phyloP scores from a whole-genome alignment of 2,797 vertebrate species.

The Lerista edwardsae region DNA sequence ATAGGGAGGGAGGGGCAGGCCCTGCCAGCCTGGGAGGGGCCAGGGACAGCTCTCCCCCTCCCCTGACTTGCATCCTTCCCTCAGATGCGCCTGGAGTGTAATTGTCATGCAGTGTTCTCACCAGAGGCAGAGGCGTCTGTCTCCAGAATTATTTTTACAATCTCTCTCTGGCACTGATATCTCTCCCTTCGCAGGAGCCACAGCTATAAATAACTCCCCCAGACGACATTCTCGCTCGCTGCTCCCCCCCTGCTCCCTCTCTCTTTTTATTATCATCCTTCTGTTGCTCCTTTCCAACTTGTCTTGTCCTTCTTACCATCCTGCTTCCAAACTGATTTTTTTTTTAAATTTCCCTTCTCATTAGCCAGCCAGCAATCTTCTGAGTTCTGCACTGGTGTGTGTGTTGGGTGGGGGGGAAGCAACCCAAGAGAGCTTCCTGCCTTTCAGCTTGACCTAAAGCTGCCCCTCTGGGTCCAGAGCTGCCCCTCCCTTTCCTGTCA shows the following conservation, averaged over 20 bases:
- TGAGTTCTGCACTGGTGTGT: too few relatives aligned
- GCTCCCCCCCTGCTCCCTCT: background rate
- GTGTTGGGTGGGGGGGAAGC: too few relatives aligned
- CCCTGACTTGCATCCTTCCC: conserved; percentile 32
- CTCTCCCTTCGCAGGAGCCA: conserved; percentile 52
- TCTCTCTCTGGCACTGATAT: conserved; percentile 59
- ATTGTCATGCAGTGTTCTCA: conserved; percentile 47
- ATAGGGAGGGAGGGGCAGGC: background rate
- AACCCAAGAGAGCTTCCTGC: too few relatives aligned
- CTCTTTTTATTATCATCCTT: background rate
- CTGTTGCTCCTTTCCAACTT: background rate
- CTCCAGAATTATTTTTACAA: conserved; percentile 66
- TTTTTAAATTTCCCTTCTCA: too few relatives aligned
- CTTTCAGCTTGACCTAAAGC: too few relatives aligned
- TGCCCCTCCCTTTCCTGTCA: too few relatives aligned
- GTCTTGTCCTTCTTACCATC: background rate
- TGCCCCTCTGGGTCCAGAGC: too few relatives aligned
- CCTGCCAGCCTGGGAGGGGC: background rate
- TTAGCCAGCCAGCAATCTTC: background rate
- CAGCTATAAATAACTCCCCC: conserved; percentile 69
- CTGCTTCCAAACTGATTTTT: background rate
- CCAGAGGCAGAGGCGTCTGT: conserved; percentile 57
- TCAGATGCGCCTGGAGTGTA: background rate
- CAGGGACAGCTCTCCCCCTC: fast-evolving
- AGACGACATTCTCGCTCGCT: background rate